Percentiles rank a stretch among this genome's conserved stretches.
These are phyloP conservation scores for Hybos culiciformis DNA, from an alignment of 2,888 invertebrate species.

Conservation along the genomic window DNA sequence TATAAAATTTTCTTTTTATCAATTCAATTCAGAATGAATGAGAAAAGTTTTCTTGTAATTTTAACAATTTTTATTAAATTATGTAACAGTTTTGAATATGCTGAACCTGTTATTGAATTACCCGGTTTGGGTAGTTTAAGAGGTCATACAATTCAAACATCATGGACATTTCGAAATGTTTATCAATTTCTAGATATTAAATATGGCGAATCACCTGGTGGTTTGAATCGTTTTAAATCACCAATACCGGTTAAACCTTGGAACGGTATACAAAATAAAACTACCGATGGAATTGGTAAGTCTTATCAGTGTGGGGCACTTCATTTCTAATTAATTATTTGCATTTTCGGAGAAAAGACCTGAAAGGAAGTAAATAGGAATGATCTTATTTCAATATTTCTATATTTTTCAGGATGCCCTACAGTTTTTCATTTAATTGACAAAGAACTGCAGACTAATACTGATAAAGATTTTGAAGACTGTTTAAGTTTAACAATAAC, in stretches of 20 bases:
- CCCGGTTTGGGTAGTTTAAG: slow-evolving; percentile 26
- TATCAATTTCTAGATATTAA: slow-evolving; percentile 30
- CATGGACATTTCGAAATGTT: slow-evolving; percentile 27
- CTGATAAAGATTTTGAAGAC: slow-evolving; percentile 28
- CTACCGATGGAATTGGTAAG: slow-evolving; percentile 23
- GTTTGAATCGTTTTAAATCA: slow-evolving; percentile 28
- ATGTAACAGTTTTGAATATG: background rate
- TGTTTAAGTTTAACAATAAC: slow-evolving; percentile 30
- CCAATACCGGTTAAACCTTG: slow-evolving; percentile 29
- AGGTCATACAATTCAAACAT: slow-evolving; percentile 25
- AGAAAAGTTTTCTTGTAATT: background rate
- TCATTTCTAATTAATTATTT: too few species aligned
- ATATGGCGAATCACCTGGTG: slow-evolving; percentile 30
- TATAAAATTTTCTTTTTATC: too few species aligned
- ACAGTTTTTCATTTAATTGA: slow-evolving; percentile 19
- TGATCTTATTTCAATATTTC: too few species aligned
- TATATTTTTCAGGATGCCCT: too few species aligned
- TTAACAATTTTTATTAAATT: background rate
- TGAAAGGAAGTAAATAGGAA: too few species aligned
- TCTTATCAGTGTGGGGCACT: too few species aligned
- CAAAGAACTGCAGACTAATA: background rate
- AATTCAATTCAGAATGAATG: too few species aligned
- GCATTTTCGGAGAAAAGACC: too few species aligned
- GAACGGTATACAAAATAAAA: slow-evolving; percentile 27
- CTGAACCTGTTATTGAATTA: slow-evolving; percentile 23